Evolutionary conservation across 2,888 invertebrate genomes (phyloP), one percentile per base, ranked within the genome.

Genomic region (Acronicta alni): DNA sequence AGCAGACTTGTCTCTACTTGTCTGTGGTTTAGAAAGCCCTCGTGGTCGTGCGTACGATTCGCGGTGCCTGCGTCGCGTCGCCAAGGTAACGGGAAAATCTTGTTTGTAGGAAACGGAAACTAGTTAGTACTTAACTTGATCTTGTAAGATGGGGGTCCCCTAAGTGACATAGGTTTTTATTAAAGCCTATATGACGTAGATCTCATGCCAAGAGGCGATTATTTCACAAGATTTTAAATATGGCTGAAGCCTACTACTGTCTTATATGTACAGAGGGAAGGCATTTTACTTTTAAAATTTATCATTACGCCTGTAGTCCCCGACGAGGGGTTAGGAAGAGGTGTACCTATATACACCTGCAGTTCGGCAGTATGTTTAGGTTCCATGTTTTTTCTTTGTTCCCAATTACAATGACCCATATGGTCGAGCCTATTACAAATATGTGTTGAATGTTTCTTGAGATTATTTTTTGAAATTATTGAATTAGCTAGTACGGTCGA

Each of bases 41-140:
- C 35, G 35, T 35, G n/a, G n/a, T n/a, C 37, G n/a, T 9, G 44
- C 46, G 46, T 38, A 41, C 41, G 9, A 5, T 14, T 26, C 18
- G 14, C 41, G 43, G 37, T 42, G 41, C 8, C 26, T 26, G 9
- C 37, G 55, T 47, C 37, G 55, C 47, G 44, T 26, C n/a, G n/a
- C 18, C 72, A 66, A 67, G 67, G 67, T 20, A 52, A 72, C 12
- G 52, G 67, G 57, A 66, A 65, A 65, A 65, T 23, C 54, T 44
- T 41, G 26, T 6, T 12, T 15, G 15, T 32, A 42, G 69, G 52
- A 61, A 63, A 62, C 16, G 41, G 51, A 69, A 62, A 42, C 62
- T 41, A 14, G 15, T 35, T 5, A 4, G 10, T 30, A 30, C 0
- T 12, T 30, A 30, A 30, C 12, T 23, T 12, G 30, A 30, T 12